A percentile compares a stretch with the other conserved stretches of the same genome.
These are phyloP conservation scores for Apocrypta bakeri DNA, from an alignment of 1,140 invertebrate genomes.

Conservation along the genomic window DNA sequence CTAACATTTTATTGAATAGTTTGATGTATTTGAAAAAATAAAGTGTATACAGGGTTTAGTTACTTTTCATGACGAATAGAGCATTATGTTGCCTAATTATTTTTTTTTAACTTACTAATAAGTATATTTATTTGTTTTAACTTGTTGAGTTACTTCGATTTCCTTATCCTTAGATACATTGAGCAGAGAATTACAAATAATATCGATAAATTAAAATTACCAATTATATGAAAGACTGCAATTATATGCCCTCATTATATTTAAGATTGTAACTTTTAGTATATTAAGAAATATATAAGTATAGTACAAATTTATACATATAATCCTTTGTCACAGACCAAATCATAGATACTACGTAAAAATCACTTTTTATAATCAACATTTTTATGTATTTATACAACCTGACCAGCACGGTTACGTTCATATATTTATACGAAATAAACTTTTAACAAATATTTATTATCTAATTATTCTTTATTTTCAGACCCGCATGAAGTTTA, in stretches of 20 bases:
- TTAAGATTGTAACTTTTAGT: constrained; percentile 51
- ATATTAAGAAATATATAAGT: constrained; percentile 33
- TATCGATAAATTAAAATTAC: constrained; percentile 3
- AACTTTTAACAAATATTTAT: constrained; percentile 17
- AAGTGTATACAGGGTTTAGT: not conserved
- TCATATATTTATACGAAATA: constrained; percentile 47
- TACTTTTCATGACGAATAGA: not conserved
- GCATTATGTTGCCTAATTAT: not conserved
- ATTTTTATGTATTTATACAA: constrained; percentile 11
- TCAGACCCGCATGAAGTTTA: too few species aligned
- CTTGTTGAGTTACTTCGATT: not conserved
- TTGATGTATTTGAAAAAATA: not conserved
- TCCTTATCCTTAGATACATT: not conserved
- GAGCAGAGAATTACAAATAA: not conserved
- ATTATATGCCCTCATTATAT: constrained; percentile 53
- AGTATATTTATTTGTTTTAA: not conserved
- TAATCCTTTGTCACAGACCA: constrained; percentile 33
- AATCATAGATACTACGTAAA: constrained; percentile 28
- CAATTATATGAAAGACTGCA: constrained; percentile 39
- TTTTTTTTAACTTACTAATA: not conserved
- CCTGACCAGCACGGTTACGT: constrained; percentile 1
- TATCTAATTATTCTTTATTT: not conserved
- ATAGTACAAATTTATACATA: constrained; percentile 42
- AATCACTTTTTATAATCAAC: constrained; percentile 13
- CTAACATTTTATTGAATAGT: not conserved